Evolutionary conservation across 2,113 vertebrate species (phyloP).

Genomic region (Gobius niger): DNA sequence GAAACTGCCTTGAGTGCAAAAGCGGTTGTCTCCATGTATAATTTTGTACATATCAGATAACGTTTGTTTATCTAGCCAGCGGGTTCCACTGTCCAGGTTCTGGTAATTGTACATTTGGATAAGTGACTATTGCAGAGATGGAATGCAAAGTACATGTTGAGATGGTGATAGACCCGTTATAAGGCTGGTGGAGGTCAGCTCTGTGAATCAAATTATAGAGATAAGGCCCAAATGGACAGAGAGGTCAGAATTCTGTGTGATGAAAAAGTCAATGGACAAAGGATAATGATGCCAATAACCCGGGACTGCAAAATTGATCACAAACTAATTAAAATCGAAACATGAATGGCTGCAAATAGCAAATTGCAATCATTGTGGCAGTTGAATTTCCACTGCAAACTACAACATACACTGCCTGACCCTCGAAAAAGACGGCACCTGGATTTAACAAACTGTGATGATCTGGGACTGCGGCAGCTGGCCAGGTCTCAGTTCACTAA

Average conservation of each 20-base stretch:
- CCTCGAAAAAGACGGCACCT: too few relatives aligned
- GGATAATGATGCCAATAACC: too few relatives aligned
- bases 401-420: too few relatives aligned
- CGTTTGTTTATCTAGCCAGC: conserved; percentile 57
- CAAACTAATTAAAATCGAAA: conserved; percentile 14
- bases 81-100: conserved; percentile 46
- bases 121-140: conserved; percentile 46
- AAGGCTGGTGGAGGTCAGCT: conserved; percentile 16
- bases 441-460: too few relatives aligned
- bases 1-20: conserved; percentile 31
- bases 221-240: conserved; percentile 20
- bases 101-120: conserved; percentile 54
- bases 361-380: too few relatives aligned
- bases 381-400: too few relatives aligned
- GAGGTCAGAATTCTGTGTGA: background rate
- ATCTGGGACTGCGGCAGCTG: too few relatives aligned
- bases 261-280: too few relatives aligned
- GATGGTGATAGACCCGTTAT: conserved; percentile 58
- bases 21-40: conserved; percentile 38
- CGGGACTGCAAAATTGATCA: background rate
- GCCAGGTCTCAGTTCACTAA: too few relatives aligned
- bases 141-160: conserved; percentile 54
- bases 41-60: conserved; percentile 55
- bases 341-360: too few relatives aligned
- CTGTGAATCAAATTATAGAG: conserved; percentile 42